Base-by-base conservation (phyloP, 1,140 invertebrate genomes). In the Drosophila mauritiana region DNA sequence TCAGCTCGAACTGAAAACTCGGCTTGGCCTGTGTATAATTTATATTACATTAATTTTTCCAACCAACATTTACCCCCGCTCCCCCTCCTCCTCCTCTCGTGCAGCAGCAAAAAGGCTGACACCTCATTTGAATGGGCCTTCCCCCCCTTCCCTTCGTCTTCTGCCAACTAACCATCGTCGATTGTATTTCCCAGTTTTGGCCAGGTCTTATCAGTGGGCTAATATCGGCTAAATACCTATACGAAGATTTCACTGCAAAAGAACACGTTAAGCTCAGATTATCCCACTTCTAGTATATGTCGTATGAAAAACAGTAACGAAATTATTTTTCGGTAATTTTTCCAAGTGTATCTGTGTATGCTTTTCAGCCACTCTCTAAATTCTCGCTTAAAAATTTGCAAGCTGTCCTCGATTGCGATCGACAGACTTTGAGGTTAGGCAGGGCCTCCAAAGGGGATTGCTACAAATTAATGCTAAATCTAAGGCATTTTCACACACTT, bases 401-500 rank as follows among this genome's bases (percentile, higher is more conserved):
- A 69, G 56, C 76, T 64, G 73, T 58, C 67, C 48, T 73, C 82
- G 86, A 90, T 90, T 83, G 86, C 73, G 80, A 90, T 90, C 86
- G 69, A 82, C 72, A 68, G 63, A 56, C 49, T 63, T 64, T 49
- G 70, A 48, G 52, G 65, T 67, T 82, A 69, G 80, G 75, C 69
- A 64, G 75, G 77, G 80, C 61, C 57, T 39, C 48, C 48, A 43
- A 12, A 20, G 59, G 43, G 62, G 58, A 70, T 70, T 57, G 84
- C 49, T 83, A 86, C 84, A 85, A 82, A 85, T 85, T 88, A 88
- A 85, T 85, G 82, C 79, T 85, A 88, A 85, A 85, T 85, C 82
- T 85, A 88, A 88, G 79, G 79, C 84, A 89, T 88, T 88, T 88
- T 88, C 83, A 88, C 83, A 88, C 83, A 88, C 84, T 89, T 80